Evolutionary conservation across 2,113 vertebrate species (phyloP).

Genomic region (Cochlearius cochlearius): DNA sequence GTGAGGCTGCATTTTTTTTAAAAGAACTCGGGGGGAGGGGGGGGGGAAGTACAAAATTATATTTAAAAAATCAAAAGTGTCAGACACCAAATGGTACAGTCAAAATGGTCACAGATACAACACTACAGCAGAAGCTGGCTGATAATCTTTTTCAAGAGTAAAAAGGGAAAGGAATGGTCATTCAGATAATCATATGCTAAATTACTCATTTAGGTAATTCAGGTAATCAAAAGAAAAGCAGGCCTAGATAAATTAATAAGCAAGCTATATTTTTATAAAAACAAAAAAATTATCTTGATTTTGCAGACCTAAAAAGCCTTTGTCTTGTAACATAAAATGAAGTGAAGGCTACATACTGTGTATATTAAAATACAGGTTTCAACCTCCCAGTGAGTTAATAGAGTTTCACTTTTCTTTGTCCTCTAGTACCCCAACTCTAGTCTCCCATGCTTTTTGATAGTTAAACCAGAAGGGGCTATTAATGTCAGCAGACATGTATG

Average conservation of each 20-base stretch:
- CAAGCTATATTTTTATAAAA: not conserved
- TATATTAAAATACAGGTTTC: not conserved
- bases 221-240: not conserved
- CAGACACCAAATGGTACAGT: not conserved
- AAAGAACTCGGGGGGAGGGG: not conserved
- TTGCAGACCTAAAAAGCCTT: not conserved
- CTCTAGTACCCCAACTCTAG: not conserved
- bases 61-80: not conserved
- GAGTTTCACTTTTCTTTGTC: slow-evolving; percentile 2
- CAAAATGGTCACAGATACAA: not conserved
- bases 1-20: not conserved
- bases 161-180: not conserved
- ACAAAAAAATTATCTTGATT: not conserved
- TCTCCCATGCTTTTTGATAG: not conserved
- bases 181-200: not conserved
- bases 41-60: not conserved
- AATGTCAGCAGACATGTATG: not conserved
- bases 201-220: not conserved
- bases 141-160: not conserved
- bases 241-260: not conserved
- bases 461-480: not conserved
- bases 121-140: not conserved
- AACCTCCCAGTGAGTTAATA: not conserved
- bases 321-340: not conserved
- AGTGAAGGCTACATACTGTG: not conserved